These are phyloP conservation scores for Teleopsis dalmanni DNA, from an alignment of 1,140 invertebrate genomes.

Conservation along the genomic window DNA sequence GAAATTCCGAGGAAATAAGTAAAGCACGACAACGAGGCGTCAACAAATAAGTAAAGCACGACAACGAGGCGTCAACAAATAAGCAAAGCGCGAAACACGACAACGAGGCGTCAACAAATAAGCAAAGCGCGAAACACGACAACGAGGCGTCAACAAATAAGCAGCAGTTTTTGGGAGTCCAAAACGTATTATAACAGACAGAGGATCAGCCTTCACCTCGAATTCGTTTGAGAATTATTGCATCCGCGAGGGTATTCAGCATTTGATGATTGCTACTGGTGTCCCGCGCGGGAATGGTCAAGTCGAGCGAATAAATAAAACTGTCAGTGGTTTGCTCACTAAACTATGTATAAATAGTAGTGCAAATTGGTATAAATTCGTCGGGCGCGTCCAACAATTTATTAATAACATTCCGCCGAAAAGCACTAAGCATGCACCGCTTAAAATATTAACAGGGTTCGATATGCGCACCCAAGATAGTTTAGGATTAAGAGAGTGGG, in stretches of 20 bases:
- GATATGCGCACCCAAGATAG: conserved; percentile 27
- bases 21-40: too few species aligned
- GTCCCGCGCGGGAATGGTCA: too few species aligned
- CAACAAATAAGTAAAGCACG: too few species aligned
- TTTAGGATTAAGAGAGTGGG: conserved; percentile 15
- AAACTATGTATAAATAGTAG: too few species aligned
- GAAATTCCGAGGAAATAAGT: too few species aligned
- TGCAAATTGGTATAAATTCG: conserved; percentile 35
- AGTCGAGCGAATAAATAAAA: too few species aligned
- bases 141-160: too few species aligned
- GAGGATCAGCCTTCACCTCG: conserved; percentile 15
- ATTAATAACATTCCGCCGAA: conserved; percentile 35
- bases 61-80: too few species aligned
- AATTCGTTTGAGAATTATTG: conserved; percentile 14
- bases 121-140: too few species aligned
- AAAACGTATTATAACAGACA: conserved; percentile 9
- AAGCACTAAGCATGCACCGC: conserved; percentile 31
- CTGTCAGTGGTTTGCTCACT: too few species aligned
- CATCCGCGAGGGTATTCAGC: conserved; percentile 16
- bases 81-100: too few species aligned
- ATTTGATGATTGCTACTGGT: conserved; percentile 19
- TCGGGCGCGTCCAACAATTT: conserved; percentile 21
- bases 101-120: too few species aligned
- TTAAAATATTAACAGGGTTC: conserved; percentile 30
- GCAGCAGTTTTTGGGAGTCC: conserved; percentile 33